A percentile compares a stretch with the other conserved stretches of the same genome.
Conservation (phyloP, 2,888 invertebrate species). For the Charanyca ferruginea region DNA sequence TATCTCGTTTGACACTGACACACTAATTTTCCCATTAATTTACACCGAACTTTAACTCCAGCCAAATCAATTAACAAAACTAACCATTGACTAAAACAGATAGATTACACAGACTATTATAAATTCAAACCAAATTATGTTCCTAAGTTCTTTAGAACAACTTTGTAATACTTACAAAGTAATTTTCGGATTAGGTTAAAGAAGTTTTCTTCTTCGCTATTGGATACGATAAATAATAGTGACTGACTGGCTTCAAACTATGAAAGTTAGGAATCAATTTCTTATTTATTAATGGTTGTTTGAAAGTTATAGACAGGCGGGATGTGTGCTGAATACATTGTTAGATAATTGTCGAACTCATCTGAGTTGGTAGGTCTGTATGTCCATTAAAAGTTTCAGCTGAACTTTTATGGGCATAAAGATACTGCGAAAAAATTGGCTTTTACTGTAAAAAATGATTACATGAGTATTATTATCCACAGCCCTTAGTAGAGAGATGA, state of each 20-base stretch:
- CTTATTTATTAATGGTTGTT: slow-evolving; percentile 43
- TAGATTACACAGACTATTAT: slow-evolving; percentile 6
- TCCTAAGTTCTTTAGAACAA: slow-evolving; percentile 32
- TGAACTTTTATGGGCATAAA: not conserved
- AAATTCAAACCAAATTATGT: slow-evolving; percentile 45
- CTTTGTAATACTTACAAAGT: slow-evolving; percentile 43
- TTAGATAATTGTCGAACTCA: slow-evolving; percentile 1
- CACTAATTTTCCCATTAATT: too few relatives aligned
- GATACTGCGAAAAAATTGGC: not conserved
- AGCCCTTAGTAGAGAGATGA: too few relatives aligned
- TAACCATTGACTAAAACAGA: slow-evolving; percentile 1
- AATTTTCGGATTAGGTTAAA: slow-evolving; percentile 52
- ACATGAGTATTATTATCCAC: too few relatives aligned
- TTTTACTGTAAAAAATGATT: not conserved
- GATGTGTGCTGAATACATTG: slow-evolving; percentile 16
- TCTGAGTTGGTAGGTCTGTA: slow-evolving; percentile 1
- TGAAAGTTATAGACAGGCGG: slow-evolving; percentile 11
- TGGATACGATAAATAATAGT: slow-evolving; percentile 36
- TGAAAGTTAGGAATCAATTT: slow-evolving; percentile 50
- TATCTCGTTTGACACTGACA: too few relatives aligned
- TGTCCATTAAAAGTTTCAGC: slow-evolving; percentile 19
- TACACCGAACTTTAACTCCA: slow-evolving; percentile 13
- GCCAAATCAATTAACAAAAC: slow-evolving; percentile 28
- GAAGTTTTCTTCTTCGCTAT: slow-evolving; percentile 42
- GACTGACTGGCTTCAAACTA: slow-evolving; percentile 33